Evolutionary conservation across 2,113 vertebrate species (phyloP).

Genomic region (Synchiropus splendidus): DNA sequence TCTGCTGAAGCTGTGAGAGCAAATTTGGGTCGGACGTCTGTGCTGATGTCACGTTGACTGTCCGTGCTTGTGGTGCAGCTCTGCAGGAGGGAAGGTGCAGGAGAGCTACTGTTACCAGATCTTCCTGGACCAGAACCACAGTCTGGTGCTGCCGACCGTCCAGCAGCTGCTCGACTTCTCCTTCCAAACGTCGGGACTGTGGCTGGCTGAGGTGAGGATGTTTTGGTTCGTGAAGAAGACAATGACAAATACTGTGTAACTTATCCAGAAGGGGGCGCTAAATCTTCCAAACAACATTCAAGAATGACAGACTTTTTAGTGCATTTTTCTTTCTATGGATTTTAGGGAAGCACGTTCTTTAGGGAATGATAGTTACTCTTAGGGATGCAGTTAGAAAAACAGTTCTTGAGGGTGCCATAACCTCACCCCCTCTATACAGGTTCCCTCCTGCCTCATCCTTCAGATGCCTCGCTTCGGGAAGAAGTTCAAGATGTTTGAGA

Average conservation of each 20-base stretch:
- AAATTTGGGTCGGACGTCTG: neutral
- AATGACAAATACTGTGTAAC: too few species aligned
- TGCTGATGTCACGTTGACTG: neutral
- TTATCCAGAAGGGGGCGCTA: too few species aligned
- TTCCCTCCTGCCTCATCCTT: constrained; percentile 83
- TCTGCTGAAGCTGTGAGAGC: constrained; percentile 72
- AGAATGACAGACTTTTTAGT: too few species aligned
- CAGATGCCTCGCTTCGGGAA: constrained; percentile 90
- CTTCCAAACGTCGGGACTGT: constrained; percentile 71
- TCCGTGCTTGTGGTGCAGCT: constrained; percentile 21
- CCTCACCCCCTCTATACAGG: constrained; percentile 45
- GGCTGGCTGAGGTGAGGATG: constrained; percentile 72
- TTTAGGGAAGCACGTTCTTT: too few species aligned
- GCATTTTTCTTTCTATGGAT: too few species aligned
- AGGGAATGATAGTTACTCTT: too few species aligned
- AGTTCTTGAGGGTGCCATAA: neutral
- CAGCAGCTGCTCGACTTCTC: constrained; percentile 85
- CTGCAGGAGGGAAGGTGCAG: constrained; percentile 66
- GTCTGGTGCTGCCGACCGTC: constrained; percentile 74
- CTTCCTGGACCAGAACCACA: constrained; percentile 80
- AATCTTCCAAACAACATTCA: too few species aligned
- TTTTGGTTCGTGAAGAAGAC: too few species aligned
- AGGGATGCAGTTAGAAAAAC: too few species aligned
- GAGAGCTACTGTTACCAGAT: constrained; percentile 84
- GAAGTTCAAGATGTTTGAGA: constrained; percentile 89